A percentile compares a stretch with the other conserved stretches of the same genome.
Conservation (phyloP, 2,113 vertebrate genomes). For the Odontophorus gujanensis region DNA sequence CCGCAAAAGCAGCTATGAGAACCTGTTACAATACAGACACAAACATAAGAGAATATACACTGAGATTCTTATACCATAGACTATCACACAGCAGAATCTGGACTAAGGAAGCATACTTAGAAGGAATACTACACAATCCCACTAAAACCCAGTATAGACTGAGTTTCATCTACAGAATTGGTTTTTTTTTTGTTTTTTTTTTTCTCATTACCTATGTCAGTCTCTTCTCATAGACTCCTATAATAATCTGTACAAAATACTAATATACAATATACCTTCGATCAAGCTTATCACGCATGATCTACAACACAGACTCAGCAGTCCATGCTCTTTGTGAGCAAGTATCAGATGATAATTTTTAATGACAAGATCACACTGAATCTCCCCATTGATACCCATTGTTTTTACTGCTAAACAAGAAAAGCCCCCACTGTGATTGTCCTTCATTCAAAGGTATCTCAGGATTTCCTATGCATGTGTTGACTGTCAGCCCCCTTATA, state of each 20-base stretch:
- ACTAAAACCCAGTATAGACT: not conserved
- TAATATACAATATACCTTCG: not conserved
- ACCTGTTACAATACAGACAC: conserved; percentile 82
- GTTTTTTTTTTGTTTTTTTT: not conserved
- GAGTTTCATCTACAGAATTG: not conserved
- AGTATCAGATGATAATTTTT: not conserved
- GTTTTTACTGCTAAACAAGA: not conserved
- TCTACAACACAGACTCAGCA: not conserved
- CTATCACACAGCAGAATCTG: not conserved
- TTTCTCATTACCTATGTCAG: not conserved
- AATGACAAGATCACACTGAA: not conserved
- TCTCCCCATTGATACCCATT: not conserved
- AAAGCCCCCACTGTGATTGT: not conserved
- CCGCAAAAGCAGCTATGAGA: conserved; percentile 95
- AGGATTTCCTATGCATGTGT: not conserved
- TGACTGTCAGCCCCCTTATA: not conserved
- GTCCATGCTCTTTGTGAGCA: not conserved
- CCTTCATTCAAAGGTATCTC: not conserved
- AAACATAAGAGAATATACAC: not conserved
- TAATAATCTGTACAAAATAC: not conserved
- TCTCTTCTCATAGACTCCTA: not conserved
- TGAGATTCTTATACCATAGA: not conserved
- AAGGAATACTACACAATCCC: not conserved
- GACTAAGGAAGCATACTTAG: not conserved
- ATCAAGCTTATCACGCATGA: not conserved